Percentiles rank a stretch among this genome's conserved stretches.
These are phyloP conservation scores for Pyrrhura leucotis DNA, from an alignment of 2,797 vertebrate species.

Conservation along the genomic window DNA sequence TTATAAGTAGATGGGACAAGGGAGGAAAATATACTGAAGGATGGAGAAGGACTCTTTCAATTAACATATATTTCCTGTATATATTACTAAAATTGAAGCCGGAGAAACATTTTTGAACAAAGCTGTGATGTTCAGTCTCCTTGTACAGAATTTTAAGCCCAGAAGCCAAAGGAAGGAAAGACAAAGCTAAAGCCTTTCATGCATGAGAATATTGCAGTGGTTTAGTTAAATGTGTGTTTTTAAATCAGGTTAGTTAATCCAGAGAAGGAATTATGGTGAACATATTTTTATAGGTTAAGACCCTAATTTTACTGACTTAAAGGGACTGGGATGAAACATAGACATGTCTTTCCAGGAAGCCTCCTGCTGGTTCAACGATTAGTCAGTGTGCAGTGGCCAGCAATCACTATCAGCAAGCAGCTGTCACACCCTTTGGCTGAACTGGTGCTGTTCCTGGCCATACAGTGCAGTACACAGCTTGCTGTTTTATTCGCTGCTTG, in stretches of 20 bases:
- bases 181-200: neutral
- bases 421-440: conserved; percentile 61
- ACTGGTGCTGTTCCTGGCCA: neutral
- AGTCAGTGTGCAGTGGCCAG: neutral
- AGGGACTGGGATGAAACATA: neutral
- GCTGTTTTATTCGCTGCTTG: neutral
- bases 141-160: neutral
- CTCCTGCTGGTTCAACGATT: neutral
- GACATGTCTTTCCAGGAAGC: neutral
- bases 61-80: neutral
- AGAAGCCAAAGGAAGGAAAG: neutral
- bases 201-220: neutral
- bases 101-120: neutral
- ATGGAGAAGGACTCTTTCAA: neutral
- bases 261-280: neutral
- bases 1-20: neutral
- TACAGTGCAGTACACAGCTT: conserved; percentile 4
- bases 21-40: neutral
- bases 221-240: neutral
- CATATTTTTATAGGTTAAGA: neutral
- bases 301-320: neutral
- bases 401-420: conserved; percentile 17
- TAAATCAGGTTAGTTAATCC: neutral
- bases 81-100: neutral
- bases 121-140: neutral